Percentiles rank a stretch among this genome's conserved stretches.
These are phyloP conservation scores for Carassius auratus DNA, from an alignment of 2,113 vertebrate species.

Conservation along the genomic window DNA sequence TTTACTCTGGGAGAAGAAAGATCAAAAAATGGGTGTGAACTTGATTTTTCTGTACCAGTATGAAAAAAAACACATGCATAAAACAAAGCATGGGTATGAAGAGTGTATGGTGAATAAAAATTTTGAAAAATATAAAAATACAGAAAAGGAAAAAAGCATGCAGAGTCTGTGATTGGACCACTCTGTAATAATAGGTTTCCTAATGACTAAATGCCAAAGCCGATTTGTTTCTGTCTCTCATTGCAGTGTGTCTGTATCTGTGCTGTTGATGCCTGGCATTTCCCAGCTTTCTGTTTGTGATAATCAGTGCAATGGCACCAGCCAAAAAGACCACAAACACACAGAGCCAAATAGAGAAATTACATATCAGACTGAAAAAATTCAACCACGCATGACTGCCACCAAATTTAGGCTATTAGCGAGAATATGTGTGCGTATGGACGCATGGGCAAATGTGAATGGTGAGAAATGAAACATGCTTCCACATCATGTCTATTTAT, in stretches of 20 bases:
- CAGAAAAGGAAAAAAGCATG: slow-evolving; percentile 19
- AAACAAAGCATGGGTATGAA: not conserved
- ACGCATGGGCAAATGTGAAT: slow-evolving; percentile 14
- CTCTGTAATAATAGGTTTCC: slow-evolving; percentile 54
- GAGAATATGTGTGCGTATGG: slow-evolving; percentile 22
- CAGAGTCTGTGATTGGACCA: slow-evolving; percentile 15
- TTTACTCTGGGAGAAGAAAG: slow-evolving; percentile 23
- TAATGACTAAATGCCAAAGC: slow-evolving; percentile 50
- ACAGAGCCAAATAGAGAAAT: slow-evolving; percentile 45
- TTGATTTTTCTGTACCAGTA: not conserved
- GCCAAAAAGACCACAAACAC: slow-evolving; percentile 30
- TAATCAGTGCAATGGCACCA: slow-evolving; percentile 46
- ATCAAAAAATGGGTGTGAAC: slow-evolving; percentile 29
- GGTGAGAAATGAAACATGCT: not conserved
- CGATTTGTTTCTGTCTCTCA: slow-evolving; percentile 23
- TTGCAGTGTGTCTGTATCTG: slow-evolving; percentile 29
- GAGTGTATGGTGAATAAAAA: not conserved
- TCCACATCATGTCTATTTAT: not conserved
- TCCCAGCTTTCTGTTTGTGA: slow-evolving; percentile 43
- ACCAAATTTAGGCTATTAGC: slow-evolving; percentile 5
- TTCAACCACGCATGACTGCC: slow-evolving; percentile 32
- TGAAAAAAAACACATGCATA: not conserved
- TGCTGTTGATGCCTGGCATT: slow-evolving; percentile 32
- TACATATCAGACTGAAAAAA: slow-evolving; percentile 35
- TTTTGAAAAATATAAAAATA: not conserved